phyloP scores from a whole-genome alignment of 2,113 vertebrate genomes.

The Stictonetta naevosa region DNA sequence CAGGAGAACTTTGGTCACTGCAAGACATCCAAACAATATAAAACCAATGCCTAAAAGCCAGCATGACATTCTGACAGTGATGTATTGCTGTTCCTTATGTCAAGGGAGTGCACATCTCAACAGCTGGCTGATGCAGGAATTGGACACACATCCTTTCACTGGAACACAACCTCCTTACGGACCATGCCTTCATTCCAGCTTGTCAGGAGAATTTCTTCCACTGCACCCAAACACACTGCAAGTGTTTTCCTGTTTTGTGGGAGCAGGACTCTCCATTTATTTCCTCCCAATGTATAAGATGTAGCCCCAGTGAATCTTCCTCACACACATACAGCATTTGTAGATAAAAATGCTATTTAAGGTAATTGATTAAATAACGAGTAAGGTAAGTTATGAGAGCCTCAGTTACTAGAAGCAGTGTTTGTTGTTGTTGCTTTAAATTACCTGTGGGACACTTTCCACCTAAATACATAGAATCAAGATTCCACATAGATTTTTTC shows the following conservation, averaged over 20 bases:
- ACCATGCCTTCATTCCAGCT: constrained; percentile 38
- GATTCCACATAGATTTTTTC: background rate
- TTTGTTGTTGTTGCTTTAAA: background rate
- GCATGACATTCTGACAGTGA: constrained; percentile 42
- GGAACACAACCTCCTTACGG: background rate
- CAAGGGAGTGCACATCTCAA: constrained; percentile 42
- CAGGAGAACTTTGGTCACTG: background rate
- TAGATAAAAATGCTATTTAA: background rate
- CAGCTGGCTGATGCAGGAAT: constrained; percentile 49
- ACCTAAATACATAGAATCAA: constrained; percentile 13
- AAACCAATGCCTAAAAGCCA: constrained; percentile 17
- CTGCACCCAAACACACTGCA: background rate
- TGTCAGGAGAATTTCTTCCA: constrained; percentile 37
- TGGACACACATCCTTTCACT: constrained; percentile 32
- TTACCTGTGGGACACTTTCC: background rate
- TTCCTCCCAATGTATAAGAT: background rate
- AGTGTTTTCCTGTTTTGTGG: background rate
- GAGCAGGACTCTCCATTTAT: background rate
- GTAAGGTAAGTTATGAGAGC: background rate
- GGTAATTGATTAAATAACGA: background rate
- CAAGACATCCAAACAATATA: background rate
- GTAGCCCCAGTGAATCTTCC: background rate
- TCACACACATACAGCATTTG: background rate
- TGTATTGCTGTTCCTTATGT: constrained; percentile 35
- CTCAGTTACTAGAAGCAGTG: background rate